phyloP scores from a whole-genome alignment of 2,888 invertebrate genomes.

The Chironomus riparius region DNA sequence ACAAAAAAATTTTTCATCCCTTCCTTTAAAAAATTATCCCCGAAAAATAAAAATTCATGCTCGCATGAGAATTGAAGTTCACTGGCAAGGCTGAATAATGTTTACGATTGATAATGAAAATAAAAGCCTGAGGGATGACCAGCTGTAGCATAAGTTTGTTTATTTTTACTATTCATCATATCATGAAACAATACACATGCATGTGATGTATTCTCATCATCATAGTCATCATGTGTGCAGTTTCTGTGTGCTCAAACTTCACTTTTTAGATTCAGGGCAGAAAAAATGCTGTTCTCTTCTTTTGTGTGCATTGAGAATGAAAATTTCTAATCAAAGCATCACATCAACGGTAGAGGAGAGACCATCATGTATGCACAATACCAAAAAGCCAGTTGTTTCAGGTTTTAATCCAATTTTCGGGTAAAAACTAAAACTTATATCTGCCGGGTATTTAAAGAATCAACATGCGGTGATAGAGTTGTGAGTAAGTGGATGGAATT shows the following conservation, averaged over 20 bases:
- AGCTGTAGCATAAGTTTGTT: background rate
- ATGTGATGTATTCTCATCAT: background rate
- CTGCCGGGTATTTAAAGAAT: background rate
- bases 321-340: constrained; percentile 1
- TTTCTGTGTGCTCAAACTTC: too few relatives aligned
- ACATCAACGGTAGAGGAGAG: background rate
- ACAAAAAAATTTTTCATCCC: background rate
- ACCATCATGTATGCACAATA: background rate
- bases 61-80: too few relatives aligned
- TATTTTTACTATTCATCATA: background rate
- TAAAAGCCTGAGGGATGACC: constrained; percentile 9
- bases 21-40: too few relatives aligned
- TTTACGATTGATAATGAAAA: background rate
- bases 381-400: constrained; percentile 12
- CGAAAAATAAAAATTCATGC: too few relatives aligned
- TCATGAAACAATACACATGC: background rate
- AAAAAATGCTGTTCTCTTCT: background rate
- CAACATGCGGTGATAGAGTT: too few relatives aligned
- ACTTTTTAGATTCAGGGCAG: background rate
- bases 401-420: constrained; percentile 14
- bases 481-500: background rate
- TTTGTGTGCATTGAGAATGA: background rate
- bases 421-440: background rate
- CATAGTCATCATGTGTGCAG: too few relatives aligned
- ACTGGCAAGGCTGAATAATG: background rate